Evolutionary conservation across 2,113 vertebrate species (phyloP).

Genomic region (Myocastor coypus): DNA sequence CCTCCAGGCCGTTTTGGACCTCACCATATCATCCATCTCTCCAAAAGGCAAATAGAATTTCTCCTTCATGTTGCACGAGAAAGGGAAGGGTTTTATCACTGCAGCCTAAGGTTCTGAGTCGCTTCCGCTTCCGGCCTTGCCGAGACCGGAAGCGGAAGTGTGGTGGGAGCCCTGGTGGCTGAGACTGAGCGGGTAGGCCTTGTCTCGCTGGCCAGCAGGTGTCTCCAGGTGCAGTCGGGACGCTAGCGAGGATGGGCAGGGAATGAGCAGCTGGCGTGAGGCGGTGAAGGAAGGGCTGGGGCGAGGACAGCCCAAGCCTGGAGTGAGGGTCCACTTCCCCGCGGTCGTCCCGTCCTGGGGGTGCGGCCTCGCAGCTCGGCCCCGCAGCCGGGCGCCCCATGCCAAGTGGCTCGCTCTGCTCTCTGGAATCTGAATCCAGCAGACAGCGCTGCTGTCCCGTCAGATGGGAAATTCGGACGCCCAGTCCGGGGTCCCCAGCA

Average conservation of each 20-base stretch:
- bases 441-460: background rate
- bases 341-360: accelerated
- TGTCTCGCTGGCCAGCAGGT: background rate
- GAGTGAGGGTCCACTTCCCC: accelerated
- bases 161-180: background rate
- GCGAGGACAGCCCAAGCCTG: accelerated
- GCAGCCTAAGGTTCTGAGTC: accelerated
- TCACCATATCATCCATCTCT: too few species aligned
- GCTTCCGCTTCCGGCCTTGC: constrained; percentile 3
- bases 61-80: accelerated
- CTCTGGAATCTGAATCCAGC: background rate
- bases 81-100: accelerated
- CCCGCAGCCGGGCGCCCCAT: too few species aligned
- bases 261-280: background rate
- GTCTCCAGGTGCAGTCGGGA: constrained; percentile 9
- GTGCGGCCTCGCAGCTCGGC: background rate
- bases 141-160: constrained; percentile 57
- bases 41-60: background rate
- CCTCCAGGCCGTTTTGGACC: background rate
- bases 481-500: background rate
- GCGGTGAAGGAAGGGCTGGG: background rate
- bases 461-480: background rate
- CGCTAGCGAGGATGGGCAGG: background rate
- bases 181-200: background rate
- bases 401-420: too few species aligned